Evolutionary conservation across 1,140 invertebrate genomes (phyloP), one percentile per base, ranked within the genome.

Genomic region (Oryctes rhinoceros): DNA sequence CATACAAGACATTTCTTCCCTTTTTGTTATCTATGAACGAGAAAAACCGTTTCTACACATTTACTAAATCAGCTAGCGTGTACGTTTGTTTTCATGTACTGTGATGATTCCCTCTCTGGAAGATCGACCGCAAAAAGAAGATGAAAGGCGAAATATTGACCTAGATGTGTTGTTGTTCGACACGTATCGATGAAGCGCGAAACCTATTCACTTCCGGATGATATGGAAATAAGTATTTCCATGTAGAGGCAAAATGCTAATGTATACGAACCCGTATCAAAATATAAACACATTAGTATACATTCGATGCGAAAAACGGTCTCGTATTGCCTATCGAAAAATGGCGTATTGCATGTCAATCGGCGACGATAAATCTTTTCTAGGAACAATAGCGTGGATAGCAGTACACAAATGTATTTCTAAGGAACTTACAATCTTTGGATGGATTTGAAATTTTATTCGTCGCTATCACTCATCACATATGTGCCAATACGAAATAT

Each of bases 251-350:
- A 71, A 71, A 71, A 71, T 71, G 65, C 65, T 71, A 71, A 71
- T 71, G 65, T 15, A 35, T 71, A 71, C 11, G 65, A 9, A 24
- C 13, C 65, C 20, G 24, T 10, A 71, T 30, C 65, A 71, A 71
- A 71, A 71, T 15, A 71, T 24, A 71, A 18, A 71, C 65, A 71
- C 20, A 71, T 71, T 71, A 71, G 53, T 20, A 62, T 62, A 20
- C 20, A 20, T 18, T 18, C 20, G 0, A 62, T 18, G 13, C 20
- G 15, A 62, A 62, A 62, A 6, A 15, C 5, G 0, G 1, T 20
- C 5, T 62, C 13, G 53, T 62, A 62, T 18, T 13, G 20, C 15
- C 1, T 62, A 62, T 20, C 15, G 13, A 15, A 62, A 44, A 44
- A 44, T 44, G 39, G 39, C 39, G 5, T 44, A 44, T 44, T 44